These are phyloP conservation scores for Plumapathes pennacea DNA, from an alignment of 92 coral and sea anemone genomes.

Conservation along the genomic window DNA sequence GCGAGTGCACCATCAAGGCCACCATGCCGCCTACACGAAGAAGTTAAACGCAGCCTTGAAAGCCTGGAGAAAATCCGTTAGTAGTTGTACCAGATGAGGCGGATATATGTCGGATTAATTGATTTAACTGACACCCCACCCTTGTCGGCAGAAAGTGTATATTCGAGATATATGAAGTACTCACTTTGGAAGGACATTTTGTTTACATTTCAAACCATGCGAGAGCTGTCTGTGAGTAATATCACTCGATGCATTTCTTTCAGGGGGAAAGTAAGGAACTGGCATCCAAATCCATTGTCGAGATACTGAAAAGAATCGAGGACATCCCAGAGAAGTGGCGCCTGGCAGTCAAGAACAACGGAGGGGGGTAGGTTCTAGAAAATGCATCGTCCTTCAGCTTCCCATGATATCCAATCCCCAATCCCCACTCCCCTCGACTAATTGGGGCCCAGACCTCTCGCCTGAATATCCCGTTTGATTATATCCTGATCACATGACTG, in stretches of 20 bases:
- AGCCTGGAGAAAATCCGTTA: constrained; percentile 82
- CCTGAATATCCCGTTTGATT: too few species aligned
- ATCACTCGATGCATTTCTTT: too few species aligned
- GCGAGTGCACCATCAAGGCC: constrained; percentile 80
- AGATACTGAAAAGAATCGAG: constrained; percentile 58
- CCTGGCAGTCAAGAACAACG: constrained; percentile 64
- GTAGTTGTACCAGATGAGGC: constrained; percentile 2
- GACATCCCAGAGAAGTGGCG: constrained; percentile 74
- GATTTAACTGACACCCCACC: not conserved
- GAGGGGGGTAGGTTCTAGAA: constrained; percentile 81
- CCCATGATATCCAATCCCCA: too few species aligned
- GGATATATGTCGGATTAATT: too few species aligned
- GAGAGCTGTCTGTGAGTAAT: too few species aligned
- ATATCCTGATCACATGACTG: too few species aligned
- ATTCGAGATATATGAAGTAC: not conserved
- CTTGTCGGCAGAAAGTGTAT: not conserved
- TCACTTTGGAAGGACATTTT: too few species aligned
- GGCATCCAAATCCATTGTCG: constrained; percentile 73
- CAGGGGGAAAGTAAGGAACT: constrained; percentile 64
- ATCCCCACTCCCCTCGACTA: too few species aligned
- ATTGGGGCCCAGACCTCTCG: too few species aligned
- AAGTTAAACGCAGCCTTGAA: constrained; percentile 77
- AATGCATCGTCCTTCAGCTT: not conserved
- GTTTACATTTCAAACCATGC: too few species aligned
- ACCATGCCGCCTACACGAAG: constrained; percentile 84